Percentiles rank a stretch among this genome's conserved stretches.
Evolutionary conservation across 2,888 invertebrate genomes (phyloP).

Genomic region (Cataglyphis livida): DNA sequence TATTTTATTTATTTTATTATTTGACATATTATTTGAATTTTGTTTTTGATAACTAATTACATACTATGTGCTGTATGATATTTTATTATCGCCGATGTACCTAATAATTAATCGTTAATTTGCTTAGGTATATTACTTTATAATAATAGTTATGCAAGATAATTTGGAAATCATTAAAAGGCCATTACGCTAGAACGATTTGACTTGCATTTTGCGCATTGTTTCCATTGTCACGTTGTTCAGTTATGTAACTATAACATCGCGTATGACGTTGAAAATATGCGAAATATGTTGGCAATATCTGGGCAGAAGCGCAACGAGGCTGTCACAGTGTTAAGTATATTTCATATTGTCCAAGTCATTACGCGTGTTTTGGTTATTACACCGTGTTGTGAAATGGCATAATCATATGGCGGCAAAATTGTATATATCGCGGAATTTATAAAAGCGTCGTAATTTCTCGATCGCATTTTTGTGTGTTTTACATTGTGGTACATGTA

Average conservation of each 20-base stretch:
- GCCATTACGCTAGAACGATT: background rate
- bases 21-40: background rate
- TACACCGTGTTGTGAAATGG: background rate
- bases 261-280: slow-evolving; percentile 1
- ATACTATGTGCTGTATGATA: background rate
- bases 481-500: background rate
- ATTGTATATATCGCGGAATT: background rate
- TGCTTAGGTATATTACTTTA: background rate
- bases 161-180: background rate
- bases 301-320: background rate
- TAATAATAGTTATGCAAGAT: background rate
- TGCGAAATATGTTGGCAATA: background rate
- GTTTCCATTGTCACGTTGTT: background rate
- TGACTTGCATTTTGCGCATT: background rate
- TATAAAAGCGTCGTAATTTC: slow-evolving; percentile 10
- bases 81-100: background rate
- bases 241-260: slow-evolving; percentile 16
- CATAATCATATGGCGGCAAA: background rate
- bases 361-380: background rate
- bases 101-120: background rate
- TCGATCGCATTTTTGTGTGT: slow-evolving; percentile 2
- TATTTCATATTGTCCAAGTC: background rate
- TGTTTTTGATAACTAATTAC: slow-evolving; percentile 5
- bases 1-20: too few relatives aligned
- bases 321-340: background rate